A percentile compares a stretch with the other conserved stretches of the same genome.
Conservation (phyloP, 2,797 vertebrate species). For the Sebastes ruberrimus region DNA sequence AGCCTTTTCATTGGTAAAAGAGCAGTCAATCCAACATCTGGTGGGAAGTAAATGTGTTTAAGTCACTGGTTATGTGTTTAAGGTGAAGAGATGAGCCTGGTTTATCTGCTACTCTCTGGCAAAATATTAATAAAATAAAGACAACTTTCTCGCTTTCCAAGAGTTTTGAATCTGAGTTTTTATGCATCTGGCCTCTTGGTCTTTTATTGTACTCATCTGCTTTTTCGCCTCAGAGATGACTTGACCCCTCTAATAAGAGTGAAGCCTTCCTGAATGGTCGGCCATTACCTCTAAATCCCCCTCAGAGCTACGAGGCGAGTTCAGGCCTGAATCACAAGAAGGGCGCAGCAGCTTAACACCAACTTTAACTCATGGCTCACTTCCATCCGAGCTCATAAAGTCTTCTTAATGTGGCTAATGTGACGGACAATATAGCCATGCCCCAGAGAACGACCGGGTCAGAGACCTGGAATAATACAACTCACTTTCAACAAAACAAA, state of each 20-base stretch:
- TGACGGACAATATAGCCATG: slow-evolving; percentile 47
- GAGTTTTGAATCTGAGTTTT: background rate
- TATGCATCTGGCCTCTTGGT: slow-evolving; percentile 9
- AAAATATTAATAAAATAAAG: background rate
- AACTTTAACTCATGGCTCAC: slow-evolving; percentile 59
- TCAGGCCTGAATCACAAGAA: slow-evolving; percentile 38
- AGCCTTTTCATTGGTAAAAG: slow-evolving; percentile 35
- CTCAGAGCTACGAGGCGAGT: slow-evolving; percentile 41
- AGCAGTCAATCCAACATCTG: slow-evolving; percentile 35
- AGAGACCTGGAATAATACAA: slow-evolving; percentile 44
- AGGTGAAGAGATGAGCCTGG: background rate
- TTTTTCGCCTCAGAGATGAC: slow-evolving; percentile 19
- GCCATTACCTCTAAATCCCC: slow-evolving; percentile 48
- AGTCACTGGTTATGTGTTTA: slow-evolving; percentile 36
- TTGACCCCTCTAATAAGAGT: slow-evolving; percentile 49
- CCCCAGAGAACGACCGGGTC: slow-evolving; percentile 25
- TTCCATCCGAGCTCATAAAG: slow-evolving; percentile 53
- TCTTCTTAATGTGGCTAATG: slow-evolving; percentile 54
- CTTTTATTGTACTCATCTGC: slow-evolving; percentile 8
- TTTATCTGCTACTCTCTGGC: background rate
- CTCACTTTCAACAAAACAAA: slow-evolving; percentile 23
- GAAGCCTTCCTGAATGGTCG: slow-evolving; percentile 22
- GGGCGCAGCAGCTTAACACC: slow-evolving; percentile 63
- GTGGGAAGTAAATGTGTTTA: slow-evolving; percentile 57
- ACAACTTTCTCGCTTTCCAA: background rate